A percentile compares a stretch with the other conserved stretches of the same genome.
These are phyloP conservation scores for Protonibea diacanthus DNA, from an alignment of 2,797 vertebrate genomes.

Conservation along the genomic window DNA sequence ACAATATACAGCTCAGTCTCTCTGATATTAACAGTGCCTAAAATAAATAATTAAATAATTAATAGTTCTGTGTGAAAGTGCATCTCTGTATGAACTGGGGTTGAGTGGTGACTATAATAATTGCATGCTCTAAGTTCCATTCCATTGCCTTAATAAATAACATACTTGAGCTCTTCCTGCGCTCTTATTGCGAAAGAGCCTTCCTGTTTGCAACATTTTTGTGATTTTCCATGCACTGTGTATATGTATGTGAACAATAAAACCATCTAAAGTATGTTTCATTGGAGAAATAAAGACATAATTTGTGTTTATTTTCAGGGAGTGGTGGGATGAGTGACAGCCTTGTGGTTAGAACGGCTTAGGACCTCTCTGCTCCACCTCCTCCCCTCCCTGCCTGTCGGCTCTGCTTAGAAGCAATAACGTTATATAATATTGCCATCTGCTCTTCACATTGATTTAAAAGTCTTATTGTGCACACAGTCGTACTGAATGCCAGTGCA, in stretches of 20 bases:
- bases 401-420: slow-evolving; percentile 74
- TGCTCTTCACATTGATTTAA: slow-evolving; percentile 75
- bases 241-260: background rate
- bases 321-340: slow-evolving; percentile 30
- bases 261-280: background rate
- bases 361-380: slow-evolving; percentile 66
- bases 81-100: too few relatives aligned
- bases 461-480: slow-evolving; percentile 57
- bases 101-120: too few relatives aligned
- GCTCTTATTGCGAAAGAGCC: background rate
- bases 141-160: background rate
- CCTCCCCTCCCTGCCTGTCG: slow-evolving; percentile 45
- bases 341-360: slow-evolving; percentile 63
- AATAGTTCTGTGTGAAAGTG: too few relatives aligned
- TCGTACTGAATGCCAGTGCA: slow-evolving; percentile 20
- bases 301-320: background rate
- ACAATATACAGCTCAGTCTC: too few relatives aligned
- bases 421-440: slow-evolving; percentile 82
- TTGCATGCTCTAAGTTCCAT: too few relatives aligned
- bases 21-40: too few relatives aligned
- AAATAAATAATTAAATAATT: too few relatives aligned
- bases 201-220: background rate
- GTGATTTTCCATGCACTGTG: background rate
- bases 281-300: background rate
- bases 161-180: background rate